phyloP scores from a whole-genome alignment of 2,888 invertebrate genomes.

The Stramonita haemastoma region DNA sequence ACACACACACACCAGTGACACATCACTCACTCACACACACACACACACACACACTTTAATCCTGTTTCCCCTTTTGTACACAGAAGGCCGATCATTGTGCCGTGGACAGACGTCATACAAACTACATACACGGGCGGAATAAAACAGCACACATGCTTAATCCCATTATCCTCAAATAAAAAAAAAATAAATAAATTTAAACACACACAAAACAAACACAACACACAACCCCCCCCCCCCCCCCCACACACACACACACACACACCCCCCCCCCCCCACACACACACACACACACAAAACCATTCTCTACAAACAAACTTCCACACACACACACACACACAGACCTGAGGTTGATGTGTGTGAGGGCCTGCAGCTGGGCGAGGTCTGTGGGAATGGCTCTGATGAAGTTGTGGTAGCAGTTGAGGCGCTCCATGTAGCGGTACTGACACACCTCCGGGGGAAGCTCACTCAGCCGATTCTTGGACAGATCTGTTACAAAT shows the following conservation, averaged over 20 bases:
- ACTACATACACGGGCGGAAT: too few relatives aligned
- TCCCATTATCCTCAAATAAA: too few relatives aligned
- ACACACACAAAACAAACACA: background rate
- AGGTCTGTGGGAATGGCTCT: constrained; percentile 91
- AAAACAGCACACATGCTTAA: too few relatives aligned
- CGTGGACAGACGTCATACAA: too few relatives aligned
- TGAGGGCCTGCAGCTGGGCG: constrained; percentile 89
- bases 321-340: background rate
- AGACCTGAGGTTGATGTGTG: constrained; percentile 92
- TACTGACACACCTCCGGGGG: constrained; percentile 93
- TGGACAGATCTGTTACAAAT: constrained; percentile 85
- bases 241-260: background rate
- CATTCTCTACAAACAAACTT: too few relatives aligned
- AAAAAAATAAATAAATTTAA: too few relatives aligned
- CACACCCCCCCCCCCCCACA: too few relatives aligned
- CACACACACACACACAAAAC: too few relatives aligned
- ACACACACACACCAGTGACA: background rate
- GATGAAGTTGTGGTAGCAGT: constrained; percentile 93
- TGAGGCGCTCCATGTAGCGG: constrained; percentile 90
- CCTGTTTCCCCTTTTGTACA: too few relatives aligned
- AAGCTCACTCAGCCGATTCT: constrained; percentile 92
- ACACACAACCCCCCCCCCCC: background rate
- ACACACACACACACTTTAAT: background rate
- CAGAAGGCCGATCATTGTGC: too few relatives aligned
- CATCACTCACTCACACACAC: background rate